These are phyloP conservation scores for Myoxocephalus aenaeus DNA, from an alignment of 2,797 vertebrate genomes.

Conservation along the genomic window DNA sequence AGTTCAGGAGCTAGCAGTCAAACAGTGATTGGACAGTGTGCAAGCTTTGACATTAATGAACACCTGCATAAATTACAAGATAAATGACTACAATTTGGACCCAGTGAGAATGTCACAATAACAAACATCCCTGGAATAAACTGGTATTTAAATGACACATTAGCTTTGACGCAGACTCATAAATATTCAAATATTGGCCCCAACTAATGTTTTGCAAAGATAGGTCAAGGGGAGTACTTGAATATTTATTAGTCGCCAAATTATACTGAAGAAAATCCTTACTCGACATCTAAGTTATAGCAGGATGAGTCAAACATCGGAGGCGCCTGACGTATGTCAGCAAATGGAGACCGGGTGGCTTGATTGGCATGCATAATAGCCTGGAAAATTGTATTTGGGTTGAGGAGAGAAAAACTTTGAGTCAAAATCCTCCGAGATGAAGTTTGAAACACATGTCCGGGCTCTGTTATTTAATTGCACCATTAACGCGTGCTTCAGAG, in stretches of 20 bases:
- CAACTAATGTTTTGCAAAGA: conserved; percentile 62
- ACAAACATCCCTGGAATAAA: conserved; percentile 30
- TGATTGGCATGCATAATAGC: conserved; percentile 52
- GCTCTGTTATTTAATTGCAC: conserved; percentile 29
- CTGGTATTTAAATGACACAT: conserved; percentile 54
- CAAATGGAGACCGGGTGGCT: conserved; percentile 33
- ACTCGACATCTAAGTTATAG: conserved; percentile 46
- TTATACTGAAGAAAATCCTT: conserved; percentile 48
- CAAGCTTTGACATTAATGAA: conserved; percentile 1
- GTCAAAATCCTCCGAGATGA: conserved; percentile 38
- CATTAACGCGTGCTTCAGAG: conserved; percentile 44
- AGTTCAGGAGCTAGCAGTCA: neutral
- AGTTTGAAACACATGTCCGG: conserved; percentile 27
- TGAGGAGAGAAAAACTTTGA: conserved; percentile 23
- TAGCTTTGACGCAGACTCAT: conserved; percentile 47
- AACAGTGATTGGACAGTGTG: neutral
- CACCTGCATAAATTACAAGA: conserved; percentile 38
- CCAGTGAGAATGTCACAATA: conserved; percentile 43
- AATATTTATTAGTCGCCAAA: conserved; percentile 70
- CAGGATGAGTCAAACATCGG: conserved; percentile 41
- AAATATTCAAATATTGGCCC: conserved; percentile 63
- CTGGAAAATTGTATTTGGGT: conserved; percentile 51
- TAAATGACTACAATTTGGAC: conserved; percentile 31
- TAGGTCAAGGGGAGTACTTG: conserved; percentile 60
- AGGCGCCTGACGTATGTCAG: conserved; percentile 25